Conservation (phyloP, 30 jellyfish, hydroid and myxozoan species). For the Hydra vulgaris region DNA sequence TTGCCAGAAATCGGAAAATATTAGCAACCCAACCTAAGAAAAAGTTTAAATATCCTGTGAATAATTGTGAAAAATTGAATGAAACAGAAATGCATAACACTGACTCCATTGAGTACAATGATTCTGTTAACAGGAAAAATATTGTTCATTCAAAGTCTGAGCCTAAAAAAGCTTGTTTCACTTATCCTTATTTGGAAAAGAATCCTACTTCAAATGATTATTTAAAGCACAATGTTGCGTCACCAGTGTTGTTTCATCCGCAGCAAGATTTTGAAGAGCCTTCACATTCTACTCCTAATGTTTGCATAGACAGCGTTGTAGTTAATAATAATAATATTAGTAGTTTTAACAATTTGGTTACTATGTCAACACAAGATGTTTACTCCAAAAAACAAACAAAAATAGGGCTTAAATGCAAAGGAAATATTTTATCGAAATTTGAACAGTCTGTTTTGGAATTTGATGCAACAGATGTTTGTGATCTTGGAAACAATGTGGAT, state of each 20-base stretch:
- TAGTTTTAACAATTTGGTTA: background rate
- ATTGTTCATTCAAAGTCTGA: too few species aligned
- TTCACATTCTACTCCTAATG: background rate
- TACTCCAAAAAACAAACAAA: background rate
- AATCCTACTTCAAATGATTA: too few species aligned
- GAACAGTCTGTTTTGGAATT: background rate
- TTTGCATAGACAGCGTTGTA: background rate
- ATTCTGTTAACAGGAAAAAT: too few species aligned
- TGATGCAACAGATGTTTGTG: too few species aligned
- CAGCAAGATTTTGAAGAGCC: background rate
- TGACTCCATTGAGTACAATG: too few species aligned
- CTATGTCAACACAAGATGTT: background rate
- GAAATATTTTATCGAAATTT: too few species aligned
- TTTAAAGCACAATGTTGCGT: too few species aligned
- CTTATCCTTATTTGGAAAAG: too few species aligned
- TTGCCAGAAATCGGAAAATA: background rate
- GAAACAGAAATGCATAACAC: background rate
- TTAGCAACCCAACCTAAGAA: background rate
- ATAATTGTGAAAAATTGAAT: background rate
- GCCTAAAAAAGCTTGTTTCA: too few species aligned
- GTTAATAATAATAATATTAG: background rate
- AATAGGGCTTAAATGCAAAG: background rate
- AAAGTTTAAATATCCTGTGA: background rate
- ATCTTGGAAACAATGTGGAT: too few species aligned
- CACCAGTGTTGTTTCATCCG: too few species aligned